Evolutionary conservation across 2,888 invertebrate genomes (phyloP), one percentile per base, ranked within the genome.

Genomic region (Eustalomyia histrio): DNA sequence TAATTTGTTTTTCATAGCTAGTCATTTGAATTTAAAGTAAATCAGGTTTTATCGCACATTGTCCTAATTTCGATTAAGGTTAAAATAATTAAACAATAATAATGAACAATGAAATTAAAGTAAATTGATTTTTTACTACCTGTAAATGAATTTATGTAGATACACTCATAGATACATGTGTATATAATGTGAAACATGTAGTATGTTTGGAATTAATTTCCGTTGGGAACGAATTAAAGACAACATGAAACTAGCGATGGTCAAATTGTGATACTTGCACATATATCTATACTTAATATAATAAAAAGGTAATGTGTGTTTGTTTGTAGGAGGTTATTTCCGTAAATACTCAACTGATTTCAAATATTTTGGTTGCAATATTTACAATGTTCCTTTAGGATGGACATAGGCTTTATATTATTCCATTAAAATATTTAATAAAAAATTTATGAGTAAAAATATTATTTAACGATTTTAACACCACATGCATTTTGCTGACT

Each of bases 201-300:
- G 7, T 9, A 64, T 52, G 33, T 47, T 58, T 33, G 57, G 43
- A 58, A 58, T 50, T 73, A 6, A 50, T 58, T 73, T 57, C 72
- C 72, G 24, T 64, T 57, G 63, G 63, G 33, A 57, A 64, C 17
- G 29, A 43, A 18, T 63, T 63, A 29, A 24, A 43, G 17, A 63
- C 21, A 21, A 55, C 39, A 21, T 17, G 58, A 18, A 72, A 72
- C 52, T 55, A 72, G 55, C 57, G 63, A 72, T 63, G 63, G 63
- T 57, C 63, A 57, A 55, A 64, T 73, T 73, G 72, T 55, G 55
- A 64, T 67, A 73, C 63, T 73, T 57, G 57, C 55, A 73, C 72
- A 35, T 21, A n/a, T n/a, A n/a, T n/a, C n/a, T n/a, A n/a, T n/a
- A n/a, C n/a, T n/a, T n/a, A n/a, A n/a, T n/a, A n/a, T n/a, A n/a